Conservation (phyloP, 2,113 vertebrate species). For the Phyllostomus discolor region DNA sequence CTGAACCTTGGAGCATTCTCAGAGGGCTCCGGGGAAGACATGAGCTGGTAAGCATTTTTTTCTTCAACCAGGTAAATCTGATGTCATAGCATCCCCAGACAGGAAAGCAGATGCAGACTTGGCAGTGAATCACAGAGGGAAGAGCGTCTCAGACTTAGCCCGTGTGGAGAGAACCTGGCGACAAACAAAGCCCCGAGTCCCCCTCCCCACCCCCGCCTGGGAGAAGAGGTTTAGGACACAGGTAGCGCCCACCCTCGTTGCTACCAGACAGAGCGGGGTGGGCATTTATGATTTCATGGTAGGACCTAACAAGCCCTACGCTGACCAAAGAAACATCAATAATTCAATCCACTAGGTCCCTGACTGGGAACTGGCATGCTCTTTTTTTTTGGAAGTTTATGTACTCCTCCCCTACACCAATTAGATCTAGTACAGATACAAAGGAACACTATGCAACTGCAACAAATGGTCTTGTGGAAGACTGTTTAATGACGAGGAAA, state of each 20-base stretch:
- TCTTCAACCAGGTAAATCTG: constrained; percentile 51
- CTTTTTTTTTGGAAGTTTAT: neutral
- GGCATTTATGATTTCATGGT: too few relatives aligned
- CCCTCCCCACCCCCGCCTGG: fast-evolving
- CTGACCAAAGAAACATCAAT: neutral
- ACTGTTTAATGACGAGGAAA: neutral
- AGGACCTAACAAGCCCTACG: neutral
- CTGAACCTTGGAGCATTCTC: neutral
- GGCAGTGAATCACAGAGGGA: constrained; percentile 10
- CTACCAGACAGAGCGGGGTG: neutral
- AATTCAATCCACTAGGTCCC: neutral
- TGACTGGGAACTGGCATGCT: neutral
- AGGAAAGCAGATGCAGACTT: constrained; percentile 45
- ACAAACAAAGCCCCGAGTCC: neutral
- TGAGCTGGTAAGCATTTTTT: constrained; percentile 57
- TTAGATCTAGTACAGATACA: neutral
- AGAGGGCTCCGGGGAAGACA: constrained; percentile 40
- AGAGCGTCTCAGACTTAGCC: neutral
- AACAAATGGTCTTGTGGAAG: neutral
- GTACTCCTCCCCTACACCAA: neutral
- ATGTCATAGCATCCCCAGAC: constrained; percentile 49
- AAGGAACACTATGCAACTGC: neutral
- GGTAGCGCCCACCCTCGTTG: neutral
- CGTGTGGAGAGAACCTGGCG: neutral
- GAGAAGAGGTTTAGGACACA: neutral